Percentiles rank a stretch among this genome's conserved stretches.
These are phyloP conservation scores for Chloromyia formosa DNA, from an alignment of 2,888 invertebrate species.

Conservation along the genomic window DNA sequence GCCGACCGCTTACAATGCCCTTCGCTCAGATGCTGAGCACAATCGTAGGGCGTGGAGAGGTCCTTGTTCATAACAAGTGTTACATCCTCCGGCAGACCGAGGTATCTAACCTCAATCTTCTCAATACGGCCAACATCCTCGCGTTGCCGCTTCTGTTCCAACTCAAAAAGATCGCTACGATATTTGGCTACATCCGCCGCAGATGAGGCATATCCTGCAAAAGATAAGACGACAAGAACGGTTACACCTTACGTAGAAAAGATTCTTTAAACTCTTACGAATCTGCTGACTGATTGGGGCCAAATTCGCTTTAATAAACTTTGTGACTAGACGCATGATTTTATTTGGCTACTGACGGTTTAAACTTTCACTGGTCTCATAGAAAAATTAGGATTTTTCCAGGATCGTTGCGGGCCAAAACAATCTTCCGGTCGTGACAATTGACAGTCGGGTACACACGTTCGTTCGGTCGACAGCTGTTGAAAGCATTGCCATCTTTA, in stretches of 20 bases:
- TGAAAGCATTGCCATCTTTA: not conserved
- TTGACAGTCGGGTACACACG: not conserved
- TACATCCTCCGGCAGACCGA: slow-evolving; percentile 77
- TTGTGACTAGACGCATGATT: not conserved
- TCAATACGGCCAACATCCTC: slow-evolving; percentile 84
- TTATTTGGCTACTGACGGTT: not conserved
- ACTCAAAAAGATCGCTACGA: slow-evolving; percentile 77
- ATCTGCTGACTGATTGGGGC: slow-evolving; percentile 9
- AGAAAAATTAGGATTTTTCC: not conserved
- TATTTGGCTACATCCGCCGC: slow-evolving; percentile 66
- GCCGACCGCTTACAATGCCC: slow-evolving; percentile 76
- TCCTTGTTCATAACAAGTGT: slow-evolving; percentile 89
- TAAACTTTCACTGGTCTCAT: not conserved
- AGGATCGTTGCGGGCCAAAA: not conserved
- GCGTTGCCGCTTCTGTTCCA: slow-evolving; percentile 79
- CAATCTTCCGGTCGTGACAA: not conserved
- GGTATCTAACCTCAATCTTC: slow-evolving; percentile 87
- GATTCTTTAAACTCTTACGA: slow-evolving; percentile 19
- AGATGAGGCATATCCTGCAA: slow-evolving; percentile 64
- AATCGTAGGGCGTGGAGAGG: slow-evolving; percentile 91
- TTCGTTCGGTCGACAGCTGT: not conserved
- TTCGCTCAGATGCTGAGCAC: slow-evolving; percentile 86
- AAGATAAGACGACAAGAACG: not conserved
- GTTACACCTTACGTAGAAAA: not conserved
- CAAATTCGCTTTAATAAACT: not conserved